Evolutionary conservation across 2,888 invertebrate species (phyloP).

Genomic region (Punctoribates punctum): DNA sequence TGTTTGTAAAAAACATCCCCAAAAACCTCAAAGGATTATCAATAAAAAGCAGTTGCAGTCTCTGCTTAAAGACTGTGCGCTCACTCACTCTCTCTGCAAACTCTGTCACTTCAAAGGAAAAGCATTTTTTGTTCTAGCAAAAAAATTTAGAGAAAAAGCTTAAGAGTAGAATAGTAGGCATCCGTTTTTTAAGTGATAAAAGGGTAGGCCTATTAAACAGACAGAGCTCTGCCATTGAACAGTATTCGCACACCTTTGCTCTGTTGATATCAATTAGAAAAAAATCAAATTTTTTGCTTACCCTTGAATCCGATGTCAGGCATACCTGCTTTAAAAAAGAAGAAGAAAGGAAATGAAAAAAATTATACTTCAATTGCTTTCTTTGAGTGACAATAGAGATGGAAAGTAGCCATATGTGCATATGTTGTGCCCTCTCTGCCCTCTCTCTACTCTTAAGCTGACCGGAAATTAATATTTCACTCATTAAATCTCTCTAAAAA

Average conservation of each 20-base stretch:
- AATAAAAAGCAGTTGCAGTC: conserved; percentile 32
- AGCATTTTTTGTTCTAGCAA: background rate
- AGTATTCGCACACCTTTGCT: background rate
- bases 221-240: background rate
- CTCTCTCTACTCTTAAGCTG: no score
- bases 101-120: background rate
- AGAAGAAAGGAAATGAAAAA: conserved; percentile 43
- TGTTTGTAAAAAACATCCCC: background rate
- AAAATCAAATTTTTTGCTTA: conserved; percentile 48
- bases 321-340: conserved; percentile 45
- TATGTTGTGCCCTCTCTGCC: no score
- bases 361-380: background rate
- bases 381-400: no score
- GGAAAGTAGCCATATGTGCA: no score
- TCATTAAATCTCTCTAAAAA: no score
- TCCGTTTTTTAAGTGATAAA: conserved; percentile 33
- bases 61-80: no score
- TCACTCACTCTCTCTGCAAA: background rate
- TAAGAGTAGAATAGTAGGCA: conserved; percentile 1
- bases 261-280: conserved; percentile 30
- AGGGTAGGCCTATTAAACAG: conserved; percentile 17
- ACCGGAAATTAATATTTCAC: no score
- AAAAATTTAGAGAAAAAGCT: conserved; percentile 23
- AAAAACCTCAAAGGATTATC: conserved; percentile 38
- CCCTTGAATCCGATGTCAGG: conserved; percentile 55